Percentiles rank a stretch among this genome's conserved stretches.
Evolutionary conservation across 2,113 vertebrate genomes (phyloP).

Genomic region (Pithys albifrons): DNA sequence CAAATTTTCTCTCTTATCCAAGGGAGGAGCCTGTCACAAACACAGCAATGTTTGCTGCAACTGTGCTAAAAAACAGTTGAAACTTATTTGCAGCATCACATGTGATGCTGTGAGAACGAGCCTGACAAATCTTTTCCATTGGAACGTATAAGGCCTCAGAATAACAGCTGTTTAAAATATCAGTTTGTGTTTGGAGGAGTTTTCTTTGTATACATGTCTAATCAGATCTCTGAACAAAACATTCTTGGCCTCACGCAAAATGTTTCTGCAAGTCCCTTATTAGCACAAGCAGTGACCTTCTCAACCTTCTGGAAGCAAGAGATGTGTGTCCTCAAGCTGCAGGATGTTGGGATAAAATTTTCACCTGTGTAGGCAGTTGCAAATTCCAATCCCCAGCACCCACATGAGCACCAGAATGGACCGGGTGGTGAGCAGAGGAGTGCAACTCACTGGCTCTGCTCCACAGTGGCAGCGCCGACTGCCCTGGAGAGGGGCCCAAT

Average conservation of each 20-base stretch:
- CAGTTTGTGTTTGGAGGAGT: neutral
- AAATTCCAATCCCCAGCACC: constrained; percentile 50
- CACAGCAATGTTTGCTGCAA: neutral
- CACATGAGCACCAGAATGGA: neutral
- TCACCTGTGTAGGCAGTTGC: constrained; percentile 41
- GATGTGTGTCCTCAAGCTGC: constrained; percentile 12
- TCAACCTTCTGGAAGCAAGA: neutral
- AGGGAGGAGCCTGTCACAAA: constrained; percentile 12
- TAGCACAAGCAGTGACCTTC: neutral
- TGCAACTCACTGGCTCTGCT: constrained; percentile 14
- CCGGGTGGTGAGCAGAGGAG: neutral
- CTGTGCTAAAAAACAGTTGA: neutral
- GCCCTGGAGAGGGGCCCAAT: neutral
- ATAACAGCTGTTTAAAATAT: neutral
- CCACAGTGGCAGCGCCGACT: neutral
- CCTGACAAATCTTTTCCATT: neutral
- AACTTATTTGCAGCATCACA: neutral
- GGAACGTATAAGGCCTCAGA: neutral
- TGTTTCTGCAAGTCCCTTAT: neutral
- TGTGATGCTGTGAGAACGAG: neutral
- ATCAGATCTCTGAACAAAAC: neutral
- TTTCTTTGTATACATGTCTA: neutral
- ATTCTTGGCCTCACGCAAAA: neutral
- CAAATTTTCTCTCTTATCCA: constrained; percentile 37
- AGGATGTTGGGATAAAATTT: constrained; percentile 45